Conservation (phyloP, 2,888 invertebrate genomes). For the Cantharis nigra region DNA sequence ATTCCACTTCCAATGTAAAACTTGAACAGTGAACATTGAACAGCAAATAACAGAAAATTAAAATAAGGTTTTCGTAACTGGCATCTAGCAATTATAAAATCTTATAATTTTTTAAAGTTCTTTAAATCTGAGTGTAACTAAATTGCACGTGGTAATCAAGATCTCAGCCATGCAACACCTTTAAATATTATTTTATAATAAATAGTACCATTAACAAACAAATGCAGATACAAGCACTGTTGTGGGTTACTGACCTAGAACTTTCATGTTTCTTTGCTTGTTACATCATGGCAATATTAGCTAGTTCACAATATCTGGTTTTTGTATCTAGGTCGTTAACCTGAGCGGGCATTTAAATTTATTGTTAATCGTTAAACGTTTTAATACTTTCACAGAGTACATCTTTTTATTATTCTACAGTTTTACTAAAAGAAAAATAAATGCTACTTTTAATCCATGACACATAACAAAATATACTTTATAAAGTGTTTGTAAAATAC, state of each 20-base stretch:
- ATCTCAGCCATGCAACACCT: neutral
- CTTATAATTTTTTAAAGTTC: neutral
- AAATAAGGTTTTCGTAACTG: neutral
- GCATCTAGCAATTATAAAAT: neutral
- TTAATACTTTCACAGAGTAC: conserved; percentile 14
- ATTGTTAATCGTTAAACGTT: conserved; percentile 12
- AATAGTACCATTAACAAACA: neutral
- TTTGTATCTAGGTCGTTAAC: conserved; percentile 27
- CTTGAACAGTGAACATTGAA: neutral
- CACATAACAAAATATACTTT: too few relatives aligned
- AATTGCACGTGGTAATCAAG: neutral
- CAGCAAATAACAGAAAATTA: neutral
- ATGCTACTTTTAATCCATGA: too few relatives aligned
- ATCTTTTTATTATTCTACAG: neutral
- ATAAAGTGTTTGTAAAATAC: neutral
- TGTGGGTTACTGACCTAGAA: conserved; percentile 31
- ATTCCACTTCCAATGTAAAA: neutral
- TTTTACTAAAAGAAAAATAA: neutral
- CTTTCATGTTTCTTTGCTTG: conserved; percentile 17
- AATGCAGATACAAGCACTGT: neutral
- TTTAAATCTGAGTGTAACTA: neutral
- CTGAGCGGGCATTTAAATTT: conserved; percentile 23
- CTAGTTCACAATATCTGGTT: conserved; percentile 16
- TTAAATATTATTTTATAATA: neutral
- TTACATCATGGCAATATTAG: conserved; percentile 26